Percentiles rank a stretch among this genome's conserved stretches.
These are phyloP conservation scores for Mobula hypostoma DNA, from an alignment of 2,113 vertebrate genomes.

Conservation along the genomic window DNA sequence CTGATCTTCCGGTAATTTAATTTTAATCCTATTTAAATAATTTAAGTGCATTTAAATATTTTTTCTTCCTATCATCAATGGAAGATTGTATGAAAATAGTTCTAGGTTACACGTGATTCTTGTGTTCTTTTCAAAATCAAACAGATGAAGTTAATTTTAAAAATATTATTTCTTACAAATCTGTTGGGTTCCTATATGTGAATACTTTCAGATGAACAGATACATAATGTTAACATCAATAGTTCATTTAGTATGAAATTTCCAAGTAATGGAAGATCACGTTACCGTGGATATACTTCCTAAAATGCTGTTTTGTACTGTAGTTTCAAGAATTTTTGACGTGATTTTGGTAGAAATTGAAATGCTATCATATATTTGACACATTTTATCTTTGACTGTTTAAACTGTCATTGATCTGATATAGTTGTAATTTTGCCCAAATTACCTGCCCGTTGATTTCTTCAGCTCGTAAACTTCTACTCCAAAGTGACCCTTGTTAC, in stretches of 20 bases:
- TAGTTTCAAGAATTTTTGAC: slow-evolving; percentile 21
- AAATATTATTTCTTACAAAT: not conserved
- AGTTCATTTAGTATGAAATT: not conserved
- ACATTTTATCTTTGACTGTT: not conserved
- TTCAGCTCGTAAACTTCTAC: not conserved
- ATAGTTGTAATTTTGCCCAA: not conserved
- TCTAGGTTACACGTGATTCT: no score
- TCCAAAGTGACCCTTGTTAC: not conserved
- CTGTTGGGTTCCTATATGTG: not conserved
- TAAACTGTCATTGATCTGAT: not conserved
- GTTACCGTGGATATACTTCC: not conserved
- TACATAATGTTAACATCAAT: not conserved
- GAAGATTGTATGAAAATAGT: not conserved
- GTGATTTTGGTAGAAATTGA: not conserved
- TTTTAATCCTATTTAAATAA: not conserved
- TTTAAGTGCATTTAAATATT: no score
- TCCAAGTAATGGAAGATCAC: not conserved
- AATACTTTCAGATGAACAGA: not conserved
- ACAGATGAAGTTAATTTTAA: not conserved
- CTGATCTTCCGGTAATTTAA: not conserved
- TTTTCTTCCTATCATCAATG: not conserved
- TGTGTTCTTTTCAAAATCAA: not conserved
- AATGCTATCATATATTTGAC: not conserved
- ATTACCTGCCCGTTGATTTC: not conserved
- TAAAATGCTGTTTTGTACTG: not conserved